phyloP scores from a whole-genome alignment of 2,113 vertebrate genomes.

The Lonchura striata region DNA sequence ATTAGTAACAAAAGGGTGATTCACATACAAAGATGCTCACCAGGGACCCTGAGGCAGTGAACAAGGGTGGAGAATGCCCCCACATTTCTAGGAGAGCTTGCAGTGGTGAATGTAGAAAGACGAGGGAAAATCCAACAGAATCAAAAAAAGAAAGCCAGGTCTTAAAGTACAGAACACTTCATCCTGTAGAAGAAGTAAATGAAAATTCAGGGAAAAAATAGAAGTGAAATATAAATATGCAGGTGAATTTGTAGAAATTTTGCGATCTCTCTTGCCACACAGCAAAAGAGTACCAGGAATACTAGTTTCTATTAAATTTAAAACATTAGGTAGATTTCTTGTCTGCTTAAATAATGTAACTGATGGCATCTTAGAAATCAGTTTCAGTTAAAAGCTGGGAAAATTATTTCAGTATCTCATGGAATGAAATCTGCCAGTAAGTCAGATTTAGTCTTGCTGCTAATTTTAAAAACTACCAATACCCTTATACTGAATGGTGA shows the following conservation, averaged over 20 bases:
- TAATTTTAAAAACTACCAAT: neutral
- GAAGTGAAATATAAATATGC: neutral
- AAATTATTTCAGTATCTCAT: neutral
- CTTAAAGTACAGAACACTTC: neutral
- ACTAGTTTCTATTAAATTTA: neutral
- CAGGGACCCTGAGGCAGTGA: neutral
- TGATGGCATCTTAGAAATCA: neutral
- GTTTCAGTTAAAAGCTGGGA: neutral
- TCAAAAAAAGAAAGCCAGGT: neutral
- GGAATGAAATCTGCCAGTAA: neutral
- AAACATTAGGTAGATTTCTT: neutral
- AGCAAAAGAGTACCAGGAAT: neutral
- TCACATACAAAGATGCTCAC: neutral
- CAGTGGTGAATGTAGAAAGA: neutral
- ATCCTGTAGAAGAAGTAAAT: neutral
- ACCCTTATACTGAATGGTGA: neutral
- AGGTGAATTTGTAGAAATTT: neutral
- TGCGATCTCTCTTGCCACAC: neutral
- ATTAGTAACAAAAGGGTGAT: neutral
- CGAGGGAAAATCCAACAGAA: neutral
- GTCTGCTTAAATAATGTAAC: neutral
- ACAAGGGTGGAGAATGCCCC: neutral
- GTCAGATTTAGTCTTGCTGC: neutral
- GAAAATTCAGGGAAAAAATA: neutral
- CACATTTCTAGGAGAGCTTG: neutral